Evolutionary conservation across 64 coral and sea anemone genomes (phyloP).

Genomic region (Actinia tenebrosa): DNA sequence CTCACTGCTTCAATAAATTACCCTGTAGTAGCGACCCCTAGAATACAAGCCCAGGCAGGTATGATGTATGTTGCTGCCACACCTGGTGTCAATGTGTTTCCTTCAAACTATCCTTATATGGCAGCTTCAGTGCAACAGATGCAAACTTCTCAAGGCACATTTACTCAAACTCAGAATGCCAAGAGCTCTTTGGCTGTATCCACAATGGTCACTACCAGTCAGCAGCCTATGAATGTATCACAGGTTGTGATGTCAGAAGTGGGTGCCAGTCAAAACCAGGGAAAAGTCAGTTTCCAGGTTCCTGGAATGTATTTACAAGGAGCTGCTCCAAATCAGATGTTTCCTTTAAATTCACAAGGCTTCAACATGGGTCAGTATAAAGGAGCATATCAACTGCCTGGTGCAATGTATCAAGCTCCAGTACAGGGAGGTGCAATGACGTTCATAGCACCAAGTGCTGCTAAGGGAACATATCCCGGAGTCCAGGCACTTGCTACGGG

Average conservation of each 20-base stretch:
- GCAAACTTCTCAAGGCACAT: not conserved
- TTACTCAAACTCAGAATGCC: constrained; percentile 8
- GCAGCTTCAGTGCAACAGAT: not conserved
- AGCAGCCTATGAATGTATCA: not conserved
- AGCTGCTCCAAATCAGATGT: constrained; percentile 25
- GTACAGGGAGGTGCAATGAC: constrained; percentile 27
- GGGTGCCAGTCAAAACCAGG: constrained; percentile 23
- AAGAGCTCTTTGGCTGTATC: not conserved
- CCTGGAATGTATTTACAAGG: constrained; percentile 31
- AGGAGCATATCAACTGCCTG: constrained; percentile 48
- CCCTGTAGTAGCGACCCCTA: not conserved
- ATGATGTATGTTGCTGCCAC: constrained; percentile 31
- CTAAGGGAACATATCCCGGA: constrained; percentile 24
- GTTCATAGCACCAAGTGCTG: constrained; percentile 32
- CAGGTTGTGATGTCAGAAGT: not conserved
- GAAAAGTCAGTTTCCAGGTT: constrained; percentile 42
- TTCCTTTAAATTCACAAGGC: constrained; percentile 34
- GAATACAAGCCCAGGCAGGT: constrained; percentile 9
- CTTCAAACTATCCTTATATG: constrained; percentile 3
- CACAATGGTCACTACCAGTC: not conserved
- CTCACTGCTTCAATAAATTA: not conserved
- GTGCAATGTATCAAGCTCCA: constrained; percentile 47
- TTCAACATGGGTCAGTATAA: constrained; percentile 42
- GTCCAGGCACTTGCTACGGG: constrained; percentile 15
- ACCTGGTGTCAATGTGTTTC: constrained; percentile 8